phyloP scores from a whole-genome alignment of 2,797 vertebrate species.

The Pipistrellus nathusii region DNA sequence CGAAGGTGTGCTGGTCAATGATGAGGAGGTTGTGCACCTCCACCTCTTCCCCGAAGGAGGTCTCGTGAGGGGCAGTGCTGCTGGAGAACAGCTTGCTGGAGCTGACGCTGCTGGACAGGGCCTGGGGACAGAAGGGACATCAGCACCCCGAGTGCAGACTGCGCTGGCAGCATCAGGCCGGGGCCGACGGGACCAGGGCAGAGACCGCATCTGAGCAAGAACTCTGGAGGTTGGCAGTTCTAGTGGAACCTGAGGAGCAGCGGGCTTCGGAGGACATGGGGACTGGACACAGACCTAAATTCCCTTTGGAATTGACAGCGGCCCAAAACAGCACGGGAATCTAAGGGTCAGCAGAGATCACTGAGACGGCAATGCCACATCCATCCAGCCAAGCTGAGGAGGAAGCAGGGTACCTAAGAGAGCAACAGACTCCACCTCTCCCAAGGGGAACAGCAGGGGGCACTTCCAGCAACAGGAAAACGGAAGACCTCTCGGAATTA shows the following conservation, averaged over 20 bases:
- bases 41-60: conserved; percentile 98
- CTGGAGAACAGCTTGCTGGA: conserved; percentile 99
- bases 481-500: not conserved
- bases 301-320: not conserved
- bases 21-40: conserved; percentile 99
- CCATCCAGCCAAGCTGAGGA: not conserved
- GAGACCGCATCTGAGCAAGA: fast-evolving
- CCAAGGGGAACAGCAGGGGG: not conserved
- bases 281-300: not conserved
- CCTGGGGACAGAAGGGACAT: conserved; percentile 87
- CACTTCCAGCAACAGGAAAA: not conserved
- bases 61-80: conserved; percentile 97
- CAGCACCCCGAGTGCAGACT: not conserved
- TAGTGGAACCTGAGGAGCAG: not conserved
- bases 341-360: not conserved
- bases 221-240: not conserved
- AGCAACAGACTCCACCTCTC: not conserved
- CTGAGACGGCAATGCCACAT: not conserved
- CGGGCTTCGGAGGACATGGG: not conserved
- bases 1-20: conserved; percentile 99
- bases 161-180: not conserved
- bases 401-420: not conserved
- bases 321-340: not conserved
- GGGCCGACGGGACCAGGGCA: not conserved
- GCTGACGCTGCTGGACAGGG: conserved; percentile 97